These are phyloP conservation scores for Pampus argenteus DNA, from an alignment of 2,797 vertebrate species.

Conservation along the genomic window DNA sequence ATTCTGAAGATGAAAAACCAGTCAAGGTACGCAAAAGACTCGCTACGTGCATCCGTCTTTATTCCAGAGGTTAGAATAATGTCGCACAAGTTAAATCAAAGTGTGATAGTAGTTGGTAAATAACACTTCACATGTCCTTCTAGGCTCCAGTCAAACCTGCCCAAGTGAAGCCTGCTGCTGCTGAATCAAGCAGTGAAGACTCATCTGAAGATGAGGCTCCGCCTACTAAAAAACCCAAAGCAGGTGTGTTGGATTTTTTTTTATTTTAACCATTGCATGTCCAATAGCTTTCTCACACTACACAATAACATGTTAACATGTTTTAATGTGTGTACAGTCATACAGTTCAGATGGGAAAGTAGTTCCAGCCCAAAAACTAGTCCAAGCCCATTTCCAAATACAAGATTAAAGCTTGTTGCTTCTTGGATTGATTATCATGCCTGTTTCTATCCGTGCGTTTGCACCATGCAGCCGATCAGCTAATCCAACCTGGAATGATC, in stretches of 20 bases:
- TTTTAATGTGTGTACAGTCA: no score
- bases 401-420: not conserved
- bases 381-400: not conserved
- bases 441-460: not conserved
- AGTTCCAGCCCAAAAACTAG: not conserved
- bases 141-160: conserved; percentile 77
- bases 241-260: conserved; percentile 68
- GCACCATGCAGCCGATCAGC: not conserved
- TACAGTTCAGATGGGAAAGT: no score
- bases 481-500: not conserved
- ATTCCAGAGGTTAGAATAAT: not conserved
- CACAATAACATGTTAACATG: not conserved
- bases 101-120: not conserved
- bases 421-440: no score
- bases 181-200: conserved; percentile 83
- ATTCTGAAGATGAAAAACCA: conserved; percentile 84
- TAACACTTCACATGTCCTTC: not conserved
- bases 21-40: conserved; percentile 72
- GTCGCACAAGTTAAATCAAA: not conserved
- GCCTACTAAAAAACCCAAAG: conserved; percentile 83
- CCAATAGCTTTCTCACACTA: not conserved
- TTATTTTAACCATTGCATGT: not conserved
- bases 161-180: conserved; percentile 66
- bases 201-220: conserved; percentile 85
- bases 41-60: not conserved